Evolutionary conservation across 2,797 vertebrate genomes (phyloP).

Genomic region (Podargus strigoides): DNA sequence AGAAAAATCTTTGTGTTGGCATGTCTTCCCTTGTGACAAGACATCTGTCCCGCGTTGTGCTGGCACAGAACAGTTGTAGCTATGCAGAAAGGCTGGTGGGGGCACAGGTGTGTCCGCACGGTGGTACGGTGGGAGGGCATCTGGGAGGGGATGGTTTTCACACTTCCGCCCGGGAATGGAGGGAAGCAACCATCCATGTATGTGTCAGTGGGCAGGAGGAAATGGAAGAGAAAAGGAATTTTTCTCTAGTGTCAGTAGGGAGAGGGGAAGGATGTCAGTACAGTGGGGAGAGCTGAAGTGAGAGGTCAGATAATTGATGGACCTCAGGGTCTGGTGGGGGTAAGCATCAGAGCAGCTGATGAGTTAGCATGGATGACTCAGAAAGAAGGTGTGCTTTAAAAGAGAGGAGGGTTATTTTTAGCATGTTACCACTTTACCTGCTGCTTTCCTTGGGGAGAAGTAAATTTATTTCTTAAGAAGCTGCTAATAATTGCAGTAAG

Average conservation of each 20-base stretch:
- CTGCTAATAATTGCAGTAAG: neutral
- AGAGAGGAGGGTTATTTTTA: neutral
- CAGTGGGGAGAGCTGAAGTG: neutral
- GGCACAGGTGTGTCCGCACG: neutral
- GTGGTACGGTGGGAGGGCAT: rapidly evolving
- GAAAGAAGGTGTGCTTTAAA: neutral
- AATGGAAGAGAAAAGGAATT: neutral
- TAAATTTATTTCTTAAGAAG: neutral
- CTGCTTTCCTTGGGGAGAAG: neutral
- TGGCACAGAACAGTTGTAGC: neutral
- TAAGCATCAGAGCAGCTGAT: neutral
- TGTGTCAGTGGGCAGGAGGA: neutral
- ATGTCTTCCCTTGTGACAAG: neutral
- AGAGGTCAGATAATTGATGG: neutral
- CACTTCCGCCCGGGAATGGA: rapidly evolving
- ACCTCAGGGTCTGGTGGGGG: neutral
- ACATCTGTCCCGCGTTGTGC: neutral
- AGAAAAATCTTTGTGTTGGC: neutral
- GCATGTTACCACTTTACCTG: neutral
- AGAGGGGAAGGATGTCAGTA: neutral
- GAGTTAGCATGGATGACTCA: neutral
- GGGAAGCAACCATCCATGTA: neutral
- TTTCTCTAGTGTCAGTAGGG: neutral
- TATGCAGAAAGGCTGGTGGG: neutral
- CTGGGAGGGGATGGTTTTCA: neutral